Evolutionary conservation across 2,797 vertebrate genomes (phyloP).

Genomic region (Helicolenus hilgendorfi): DNA sequence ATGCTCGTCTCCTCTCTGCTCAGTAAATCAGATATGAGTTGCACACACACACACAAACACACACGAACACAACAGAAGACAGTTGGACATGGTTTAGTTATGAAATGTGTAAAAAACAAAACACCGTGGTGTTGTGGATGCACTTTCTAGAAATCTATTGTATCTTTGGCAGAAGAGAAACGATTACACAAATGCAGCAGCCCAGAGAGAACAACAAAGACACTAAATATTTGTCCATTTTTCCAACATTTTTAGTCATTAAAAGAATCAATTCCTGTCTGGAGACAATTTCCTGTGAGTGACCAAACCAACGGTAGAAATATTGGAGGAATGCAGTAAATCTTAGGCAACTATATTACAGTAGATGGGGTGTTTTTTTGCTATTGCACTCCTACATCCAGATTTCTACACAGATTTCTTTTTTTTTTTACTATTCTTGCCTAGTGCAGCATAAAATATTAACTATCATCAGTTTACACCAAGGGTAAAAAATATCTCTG

Average conservation of each 20-base stretch:
- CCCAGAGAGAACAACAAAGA: not conserved
- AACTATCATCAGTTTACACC: not conserved
- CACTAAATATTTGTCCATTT: not conserved
- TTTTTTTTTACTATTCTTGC: not conserved
- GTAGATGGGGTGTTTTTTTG: not conserved
- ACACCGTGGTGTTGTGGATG: not conserved
- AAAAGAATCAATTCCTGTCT: not conserved
- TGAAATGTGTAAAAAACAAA: slow-evolving; percentile 1
- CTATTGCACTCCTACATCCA: not conserved
- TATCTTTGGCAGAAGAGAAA: not conserved
- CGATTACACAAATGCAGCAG: not conserved
- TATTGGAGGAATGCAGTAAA: not conserved
- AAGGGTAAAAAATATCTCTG: not conserved
- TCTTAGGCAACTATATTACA: not conserved
- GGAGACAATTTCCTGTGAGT: not conserved
- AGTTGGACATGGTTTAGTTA: slow-evolving; percentile 18
- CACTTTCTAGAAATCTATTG: slow-evolving; percentile 12
- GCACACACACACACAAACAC: not conserved
- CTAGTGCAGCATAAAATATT: not conserved
- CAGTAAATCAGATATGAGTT: slow-evolving; percentile 11
- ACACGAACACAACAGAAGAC: slow-evolving; percentile 4
- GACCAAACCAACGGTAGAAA: not conserved
- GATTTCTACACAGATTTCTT: not conserved
- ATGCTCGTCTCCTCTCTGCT: not conserved
- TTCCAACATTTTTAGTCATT: not conserved